Evolutionary conservation across 2,797 vertebrate genomes (phyloP).

Genomic region (Gymnodraco acuticeps): DNA sequence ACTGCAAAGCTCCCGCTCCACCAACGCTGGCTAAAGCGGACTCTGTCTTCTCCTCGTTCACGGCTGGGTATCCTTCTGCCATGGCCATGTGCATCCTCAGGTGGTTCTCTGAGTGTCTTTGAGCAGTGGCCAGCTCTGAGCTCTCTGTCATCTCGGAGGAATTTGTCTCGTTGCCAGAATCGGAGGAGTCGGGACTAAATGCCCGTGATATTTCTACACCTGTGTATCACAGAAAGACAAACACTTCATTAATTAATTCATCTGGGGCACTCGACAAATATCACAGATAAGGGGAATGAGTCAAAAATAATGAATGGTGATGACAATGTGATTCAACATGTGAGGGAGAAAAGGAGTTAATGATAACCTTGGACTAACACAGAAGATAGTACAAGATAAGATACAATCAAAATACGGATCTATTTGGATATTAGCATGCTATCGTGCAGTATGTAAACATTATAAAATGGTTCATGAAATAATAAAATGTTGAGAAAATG

Average conservation of each 20-base stretch:
- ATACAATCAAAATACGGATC: not conserved
- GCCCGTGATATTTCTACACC: conserved; percentile 98
- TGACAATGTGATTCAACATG: conserved; percentile 14
- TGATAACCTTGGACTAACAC: not conserved
- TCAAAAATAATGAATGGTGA: not conserved
- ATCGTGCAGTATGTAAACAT: conserved; percentile 45
- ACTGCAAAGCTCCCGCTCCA: conserved; percentile 75
- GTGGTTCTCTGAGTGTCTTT: conserved; percentile 93
- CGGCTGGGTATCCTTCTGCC: conserved; percentile 90
- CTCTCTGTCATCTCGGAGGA: conserved; percentile 99
- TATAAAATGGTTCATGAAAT: conserved; percentile 37
- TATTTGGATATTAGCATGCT: not conserved
- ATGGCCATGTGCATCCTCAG: conserved; percentile 91
- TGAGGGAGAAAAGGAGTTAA: conserved; percentile 1
- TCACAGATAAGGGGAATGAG: conserved; percentile 49
- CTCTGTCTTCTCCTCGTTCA: conserved; percentile 90
- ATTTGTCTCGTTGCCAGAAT: conserved; percentile 99
- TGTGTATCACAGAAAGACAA: conserved; percentile 83
- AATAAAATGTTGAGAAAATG: conserved; percentile 47
- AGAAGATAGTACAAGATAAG: not conserved
- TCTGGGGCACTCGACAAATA: conserved; percentile 71
- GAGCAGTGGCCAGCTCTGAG: conserved; percentile 94
- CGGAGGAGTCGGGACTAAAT: conserved; percentile 98
- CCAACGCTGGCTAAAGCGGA: conserved; percentile 82
- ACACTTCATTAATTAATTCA: conserved; percentile 85